Base-by-base conservation (phyloP, 2,797 vertebrate species). In the Falco novaeseelandiae region DNA sequence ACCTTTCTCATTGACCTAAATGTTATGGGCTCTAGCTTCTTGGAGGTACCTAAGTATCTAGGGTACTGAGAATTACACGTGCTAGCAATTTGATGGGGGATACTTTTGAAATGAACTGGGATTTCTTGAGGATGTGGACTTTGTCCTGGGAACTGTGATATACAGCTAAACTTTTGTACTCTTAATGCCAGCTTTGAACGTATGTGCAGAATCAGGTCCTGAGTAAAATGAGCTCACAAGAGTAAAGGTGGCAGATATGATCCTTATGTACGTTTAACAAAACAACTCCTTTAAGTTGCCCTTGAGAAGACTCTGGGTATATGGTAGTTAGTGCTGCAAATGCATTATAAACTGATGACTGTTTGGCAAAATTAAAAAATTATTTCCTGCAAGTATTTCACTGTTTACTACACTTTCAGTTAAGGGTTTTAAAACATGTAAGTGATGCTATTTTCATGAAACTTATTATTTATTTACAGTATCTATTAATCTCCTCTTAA, bases 401-500 rank as follows among this genome's bases (percentile, higher is more conserved):
- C 13, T 85, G 46, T 52, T 82, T 61, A 25, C 52, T 38, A 3
- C 29, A 12, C 38, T 67, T 83, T 26, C 22, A 9, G 19, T 77
- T 85, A 61, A 49, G 48, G 59, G 26, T 23, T 93, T 88, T 83
- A 54, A 90, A 94, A 57, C 12, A 8, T 38, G 3, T 25, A 25
- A 3, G 1, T 36, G 52, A 29, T 57, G 40, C 51, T 73, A 5
- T 83, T 91, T 78, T 80, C 22, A 25, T 52, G 10, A 20, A 51
- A 27, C 27, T 54, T 36, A 42, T 49, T 67, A 77, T 79, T 95
- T 84, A 72, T 90, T 93, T 61, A 89, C 51, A 16, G 9, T n/a
- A 27, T 34, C 54, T 85, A 17, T 87, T 89, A 86, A 92, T 87
- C 42, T 59, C 44, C 38, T 51, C 54, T 81, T 69, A 76, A 83